phyloP scores from a whole-genome alignment of 2,888 invertebrate species.

The Drosophila hamatofila region DNA sequence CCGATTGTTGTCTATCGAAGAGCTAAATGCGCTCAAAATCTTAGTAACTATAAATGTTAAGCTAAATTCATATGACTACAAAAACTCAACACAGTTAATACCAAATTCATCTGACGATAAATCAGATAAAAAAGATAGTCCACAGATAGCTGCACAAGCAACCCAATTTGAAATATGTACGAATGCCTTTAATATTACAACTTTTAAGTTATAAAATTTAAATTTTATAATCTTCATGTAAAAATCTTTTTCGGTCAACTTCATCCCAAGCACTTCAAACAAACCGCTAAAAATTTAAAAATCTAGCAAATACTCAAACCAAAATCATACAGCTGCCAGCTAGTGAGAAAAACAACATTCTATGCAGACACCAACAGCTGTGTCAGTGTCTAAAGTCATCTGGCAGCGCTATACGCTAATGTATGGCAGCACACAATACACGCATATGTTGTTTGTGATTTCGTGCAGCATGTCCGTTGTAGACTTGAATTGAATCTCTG shows the following conservation, averaged over 20 bases:
- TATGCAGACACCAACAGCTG: too few relatives aligned
- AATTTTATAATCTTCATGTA: too few relatives aligned
- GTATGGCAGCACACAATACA: background rate
- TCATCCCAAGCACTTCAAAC: background rate
- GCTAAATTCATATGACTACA: background rate
- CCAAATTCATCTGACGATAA: background rate
- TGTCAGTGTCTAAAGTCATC: too few relatives aligned
- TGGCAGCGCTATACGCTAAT: slow-evolving; percentile 5
- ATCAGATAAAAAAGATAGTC: background rate
- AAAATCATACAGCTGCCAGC: slow-evolving; percentile 5
- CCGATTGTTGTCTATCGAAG: background rate
- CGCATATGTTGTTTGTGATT: too few relatives aligned
- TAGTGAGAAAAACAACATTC: background rate
- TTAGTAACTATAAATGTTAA: background rate
- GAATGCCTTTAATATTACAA: too few relatives aligned
- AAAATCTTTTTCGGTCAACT: too few relatives aligned
- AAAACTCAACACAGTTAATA: background rate
- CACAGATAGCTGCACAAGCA: background rate
- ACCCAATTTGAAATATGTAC: too few relatives aligned
- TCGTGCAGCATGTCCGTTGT: too few relatives aligned
- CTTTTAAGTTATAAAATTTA: background rate
- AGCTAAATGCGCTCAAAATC: background rate
- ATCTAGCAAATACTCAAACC: slow-evolving; percentile 11
- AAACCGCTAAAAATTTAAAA: background rate
- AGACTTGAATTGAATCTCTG: too few relatives aligned